Evolutionary conservation across 2,113 vertebrate species (phyloP).

Genomic region (Mirza zaza): DNA sequence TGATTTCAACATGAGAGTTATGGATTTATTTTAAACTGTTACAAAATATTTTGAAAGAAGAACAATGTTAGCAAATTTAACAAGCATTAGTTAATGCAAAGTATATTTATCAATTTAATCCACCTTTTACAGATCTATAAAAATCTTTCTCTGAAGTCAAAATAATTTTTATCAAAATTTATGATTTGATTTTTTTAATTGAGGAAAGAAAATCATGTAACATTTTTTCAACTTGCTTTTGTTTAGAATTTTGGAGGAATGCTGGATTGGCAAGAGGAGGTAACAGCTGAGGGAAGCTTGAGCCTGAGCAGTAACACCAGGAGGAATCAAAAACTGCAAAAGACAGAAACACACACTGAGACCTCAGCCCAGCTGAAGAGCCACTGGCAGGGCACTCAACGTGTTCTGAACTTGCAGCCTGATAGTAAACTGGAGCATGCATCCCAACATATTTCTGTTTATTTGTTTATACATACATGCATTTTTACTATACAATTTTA

Average conservation of each 20-base stretch:
- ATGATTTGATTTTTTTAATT: background rate
- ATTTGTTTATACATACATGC: background rate
- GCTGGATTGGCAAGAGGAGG: background rate
- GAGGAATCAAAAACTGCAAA: background rate
- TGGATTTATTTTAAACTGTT: background rate
- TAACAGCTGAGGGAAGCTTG: background rate
- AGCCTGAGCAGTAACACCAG: background rate
- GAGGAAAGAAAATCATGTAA: background rate
- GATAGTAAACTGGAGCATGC: background rate
- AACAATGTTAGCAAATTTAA: background rate
- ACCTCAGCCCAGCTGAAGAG: background rate
- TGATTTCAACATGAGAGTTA: background rate
- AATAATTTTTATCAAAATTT: background rate
- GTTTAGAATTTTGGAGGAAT: background rate
- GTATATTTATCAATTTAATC: background rate
- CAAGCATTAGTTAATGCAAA: background rate
- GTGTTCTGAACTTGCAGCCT: background rate
- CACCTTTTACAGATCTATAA: background rate
- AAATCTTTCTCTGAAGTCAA: background rate
- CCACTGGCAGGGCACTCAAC: background rate
- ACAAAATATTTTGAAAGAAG: background rate
- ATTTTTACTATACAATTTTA: background rate
- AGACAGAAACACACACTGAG: background rate
- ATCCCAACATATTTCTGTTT: background rate
- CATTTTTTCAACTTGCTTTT: background rate